Conservation (phyloP, 1,140 invertebrate genomes). For the Luehdorfia chinensis region DNA sequence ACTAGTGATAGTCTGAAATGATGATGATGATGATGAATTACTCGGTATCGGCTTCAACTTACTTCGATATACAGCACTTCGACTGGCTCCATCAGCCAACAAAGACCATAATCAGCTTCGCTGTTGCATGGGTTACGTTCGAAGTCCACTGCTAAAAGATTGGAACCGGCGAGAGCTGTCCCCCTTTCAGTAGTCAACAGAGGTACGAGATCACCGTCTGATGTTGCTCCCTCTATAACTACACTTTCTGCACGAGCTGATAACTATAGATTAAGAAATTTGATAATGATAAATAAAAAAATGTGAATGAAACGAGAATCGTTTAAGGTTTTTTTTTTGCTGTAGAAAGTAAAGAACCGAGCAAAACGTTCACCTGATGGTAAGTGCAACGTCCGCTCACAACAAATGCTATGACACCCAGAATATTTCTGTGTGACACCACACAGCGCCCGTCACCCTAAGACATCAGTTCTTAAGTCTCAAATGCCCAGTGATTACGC, state of each 20-base stretch:
- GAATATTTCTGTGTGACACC: no score
- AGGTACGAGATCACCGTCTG: conserved; percentile 86
- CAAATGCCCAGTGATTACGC: no score
- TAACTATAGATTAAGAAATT: conserved; percentile 48
- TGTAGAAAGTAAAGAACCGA: no score
- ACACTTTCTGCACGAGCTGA: conserved; percentile 87
- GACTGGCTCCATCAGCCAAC: conserved; percentile 83
- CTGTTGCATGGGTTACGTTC: conserved; percentile 84
- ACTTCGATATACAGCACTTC: conserved; percentile 91
- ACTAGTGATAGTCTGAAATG: background rate
- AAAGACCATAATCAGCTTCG: conserved; percentile 84
- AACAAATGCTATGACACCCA: no score
- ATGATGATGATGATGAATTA: background rate
- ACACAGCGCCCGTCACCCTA: no score
- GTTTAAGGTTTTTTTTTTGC: no score
- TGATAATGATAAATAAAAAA: no score
- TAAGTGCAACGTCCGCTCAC: no score
- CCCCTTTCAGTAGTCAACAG: conserved; percentile 84
- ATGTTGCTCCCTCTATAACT: conserved; percentile 85
- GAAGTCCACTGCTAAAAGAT: conserved; percentile 86
- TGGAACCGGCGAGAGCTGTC: conserved; percentile 78
- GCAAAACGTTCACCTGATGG: no score
- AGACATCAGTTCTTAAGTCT: no score
- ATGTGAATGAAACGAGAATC: no score
- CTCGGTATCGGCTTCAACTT: conserved; percentile 39